phyloP scores from a whole-genome alignment of 2,797 vertebrate genomes.

The Myotis vivesi region DNA sequence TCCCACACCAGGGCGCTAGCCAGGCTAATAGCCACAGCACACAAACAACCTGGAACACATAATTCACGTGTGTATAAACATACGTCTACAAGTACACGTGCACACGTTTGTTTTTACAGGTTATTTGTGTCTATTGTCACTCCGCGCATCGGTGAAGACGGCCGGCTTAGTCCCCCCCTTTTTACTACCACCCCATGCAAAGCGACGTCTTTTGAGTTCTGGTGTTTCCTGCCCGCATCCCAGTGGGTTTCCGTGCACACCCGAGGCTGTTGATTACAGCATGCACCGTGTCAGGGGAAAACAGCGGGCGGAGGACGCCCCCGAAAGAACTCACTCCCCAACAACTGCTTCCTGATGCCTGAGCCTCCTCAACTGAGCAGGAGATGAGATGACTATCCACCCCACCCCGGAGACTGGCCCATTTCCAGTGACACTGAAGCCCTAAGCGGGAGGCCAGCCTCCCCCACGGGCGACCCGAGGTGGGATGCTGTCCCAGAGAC shows the following conservation, averaged over 20 bases:
- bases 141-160: neutral
- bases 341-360: constrained; percentile 64
- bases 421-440: neutral
- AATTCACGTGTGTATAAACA: too few relatives aligned
- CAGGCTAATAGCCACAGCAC: neutral
- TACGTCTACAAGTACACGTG: too few relatives aligned
- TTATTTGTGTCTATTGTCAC: neutral
- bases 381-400: neutral
- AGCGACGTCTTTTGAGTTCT: neutral
- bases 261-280: neutral
- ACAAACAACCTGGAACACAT: neutral
- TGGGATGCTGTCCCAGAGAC: neutral
- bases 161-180: neutral
- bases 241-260: neutral
- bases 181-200: too few relatives aligned
- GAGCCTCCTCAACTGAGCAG: neutral
- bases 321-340: neutral
- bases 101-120: neutral
- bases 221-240: neutral
- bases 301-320: neutral
- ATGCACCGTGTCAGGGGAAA: neutral
- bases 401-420: constrained; percentile 39
- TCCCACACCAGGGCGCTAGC: neutral
- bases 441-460: neutral
- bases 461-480: neutral